Evolutionary conservation across 2,113 vertebrate species (phyloP).

Genomic region (Dicrurus megarhynchus): DNA sequence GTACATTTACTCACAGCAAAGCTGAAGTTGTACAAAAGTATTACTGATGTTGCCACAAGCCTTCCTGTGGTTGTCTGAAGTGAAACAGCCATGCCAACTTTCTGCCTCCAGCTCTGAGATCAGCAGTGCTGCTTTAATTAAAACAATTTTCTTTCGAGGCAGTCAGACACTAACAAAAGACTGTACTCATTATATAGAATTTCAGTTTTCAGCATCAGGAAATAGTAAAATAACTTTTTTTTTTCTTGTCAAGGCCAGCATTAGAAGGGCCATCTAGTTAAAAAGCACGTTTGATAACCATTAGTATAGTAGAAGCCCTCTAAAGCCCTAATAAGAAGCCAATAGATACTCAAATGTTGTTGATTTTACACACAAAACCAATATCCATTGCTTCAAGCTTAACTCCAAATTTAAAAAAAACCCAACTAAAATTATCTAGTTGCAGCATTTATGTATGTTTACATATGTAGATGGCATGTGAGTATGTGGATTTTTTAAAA

Average conservation of each 20-base stretch:
- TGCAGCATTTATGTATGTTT: background rate
- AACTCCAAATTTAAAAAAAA: background rate
- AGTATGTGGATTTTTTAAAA: fast-evolving
- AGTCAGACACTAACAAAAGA: background rate
- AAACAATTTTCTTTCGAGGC: background rate
- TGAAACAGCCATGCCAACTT: background rate
- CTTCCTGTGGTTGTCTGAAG: background rate
- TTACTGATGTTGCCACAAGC: background rate
- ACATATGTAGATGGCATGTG: background rate
- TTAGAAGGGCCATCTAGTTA: background rate
- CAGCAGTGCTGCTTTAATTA: background rate
- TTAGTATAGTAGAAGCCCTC: background rate
- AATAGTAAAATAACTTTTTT: background rate
- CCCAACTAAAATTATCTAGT: background rate
- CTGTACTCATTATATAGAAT: background rate
- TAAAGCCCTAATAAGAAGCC: background rate
- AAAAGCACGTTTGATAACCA: background rate
- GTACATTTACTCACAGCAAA: background rate
- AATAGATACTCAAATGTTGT: background rate
- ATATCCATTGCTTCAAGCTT: background rate
- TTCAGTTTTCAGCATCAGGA: background rate
- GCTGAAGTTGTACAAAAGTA: background rate
- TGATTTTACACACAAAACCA: background rate
- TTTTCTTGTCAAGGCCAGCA: background rate
- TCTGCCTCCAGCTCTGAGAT: background rate